Percentiles rank a stretch among this genome's conserved stretches.
Conservation (phyloP, 2,113 vertebrate species). For the Rhadina sibilatrix region DNA sequence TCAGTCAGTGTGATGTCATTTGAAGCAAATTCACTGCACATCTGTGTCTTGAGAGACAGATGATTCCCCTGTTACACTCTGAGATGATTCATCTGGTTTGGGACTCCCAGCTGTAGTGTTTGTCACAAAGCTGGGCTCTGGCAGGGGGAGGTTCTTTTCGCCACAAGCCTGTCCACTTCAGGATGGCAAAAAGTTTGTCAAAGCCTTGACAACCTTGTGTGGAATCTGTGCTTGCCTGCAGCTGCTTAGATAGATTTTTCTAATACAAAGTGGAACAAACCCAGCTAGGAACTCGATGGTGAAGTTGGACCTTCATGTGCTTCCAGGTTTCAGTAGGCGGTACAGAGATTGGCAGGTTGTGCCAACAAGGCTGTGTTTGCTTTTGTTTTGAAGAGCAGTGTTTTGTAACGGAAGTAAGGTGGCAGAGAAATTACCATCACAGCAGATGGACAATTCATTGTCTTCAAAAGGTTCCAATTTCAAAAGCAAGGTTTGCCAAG, state of each 20-base stretch:
- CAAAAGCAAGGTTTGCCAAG: background rate
- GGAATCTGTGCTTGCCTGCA: background rate
- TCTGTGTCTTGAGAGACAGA: background rate
- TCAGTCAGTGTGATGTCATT: background rate
- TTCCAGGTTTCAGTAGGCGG: background rate
- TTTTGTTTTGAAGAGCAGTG: background rate
- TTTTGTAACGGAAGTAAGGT: background rate
- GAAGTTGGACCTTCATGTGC: background rate
- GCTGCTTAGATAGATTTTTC: background rate
- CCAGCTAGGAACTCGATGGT: fast-evolving
- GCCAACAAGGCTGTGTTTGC: background rate
- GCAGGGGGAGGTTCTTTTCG: background rate
- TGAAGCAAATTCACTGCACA: background rate
- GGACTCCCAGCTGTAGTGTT: background rate
- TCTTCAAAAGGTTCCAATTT: background rate
- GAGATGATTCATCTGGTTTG: background rate
- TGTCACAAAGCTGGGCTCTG: background rate
- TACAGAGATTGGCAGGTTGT: background rate
- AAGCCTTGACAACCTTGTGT: fast-evolving
- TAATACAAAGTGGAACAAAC: background rate
- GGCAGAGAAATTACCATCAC: background rate
- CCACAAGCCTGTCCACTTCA: background rate
- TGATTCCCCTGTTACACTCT: background rate
- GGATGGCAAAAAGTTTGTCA: background rate
- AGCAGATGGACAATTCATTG: background rate